These are phyloP conservation scores for Heteromurus nitidus DNA, from an alignment of 2,888 invertebrate species.

Conservation along the genomic window DNA sequence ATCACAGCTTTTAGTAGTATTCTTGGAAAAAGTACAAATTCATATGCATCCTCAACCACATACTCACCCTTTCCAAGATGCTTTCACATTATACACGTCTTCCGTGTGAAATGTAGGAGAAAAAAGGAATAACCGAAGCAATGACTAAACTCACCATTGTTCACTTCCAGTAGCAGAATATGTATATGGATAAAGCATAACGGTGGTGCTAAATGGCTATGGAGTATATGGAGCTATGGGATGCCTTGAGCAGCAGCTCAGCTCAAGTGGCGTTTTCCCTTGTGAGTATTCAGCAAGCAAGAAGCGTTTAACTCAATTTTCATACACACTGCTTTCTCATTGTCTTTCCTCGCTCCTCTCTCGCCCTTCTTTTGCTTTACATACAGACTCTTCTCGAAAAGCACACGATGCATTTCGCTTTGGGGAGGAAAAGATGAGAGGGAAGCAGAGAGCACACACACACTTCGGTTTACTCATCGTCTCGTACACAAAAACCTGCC, in stretches of 20 bases:
- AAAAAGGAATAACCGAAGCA: constrained; percentile 53
- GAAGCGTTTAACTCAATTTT: constrained; percentile 73
- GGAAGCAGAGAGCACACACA: background rate
- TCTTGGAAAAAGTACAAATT: too few relatives aligned
- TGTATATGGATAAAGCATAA: constrained; percentile 3
- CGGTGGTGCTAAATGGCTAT: constrained; percentile 1
- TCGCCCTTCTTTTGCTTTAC: background rate
- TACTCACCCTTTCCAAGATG: background rate
- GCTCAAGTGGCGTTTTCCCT: constrained; percentile 61
- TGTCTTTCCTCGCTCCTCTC: constrained; percentile 39
- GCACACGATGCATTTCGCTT: constrained; percentile 41
- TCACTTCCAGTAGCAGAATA: constrained; percentile 38
- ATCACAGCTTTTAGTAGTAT: too few relatives aligned
- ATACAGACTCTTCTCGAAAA: background rate
- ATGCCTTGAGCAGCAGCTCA: constrained; percentile 31
- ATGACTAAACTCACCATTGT: constrained; percentile 50
- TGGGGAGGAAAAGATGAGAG: constrained; percentile 28
- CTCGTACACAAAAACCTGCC: background rate
- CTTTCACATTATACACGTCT: constrained; percentile 20
- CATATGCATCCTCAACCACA: too few relatives aligned
- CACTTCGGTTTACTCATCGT: background rate
- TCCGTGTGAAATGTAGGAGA: constrained; percentile 58
- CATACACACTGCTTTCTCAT: constrained; percentile 64
- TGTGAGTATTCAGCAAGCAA: constrained; percentile 67
- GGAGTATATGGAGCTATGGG: too few relatives aligned